phyloP scores from a whole-genome alignment of 2,888 invertebrate species.

The Catocala fraxini region DNA sequence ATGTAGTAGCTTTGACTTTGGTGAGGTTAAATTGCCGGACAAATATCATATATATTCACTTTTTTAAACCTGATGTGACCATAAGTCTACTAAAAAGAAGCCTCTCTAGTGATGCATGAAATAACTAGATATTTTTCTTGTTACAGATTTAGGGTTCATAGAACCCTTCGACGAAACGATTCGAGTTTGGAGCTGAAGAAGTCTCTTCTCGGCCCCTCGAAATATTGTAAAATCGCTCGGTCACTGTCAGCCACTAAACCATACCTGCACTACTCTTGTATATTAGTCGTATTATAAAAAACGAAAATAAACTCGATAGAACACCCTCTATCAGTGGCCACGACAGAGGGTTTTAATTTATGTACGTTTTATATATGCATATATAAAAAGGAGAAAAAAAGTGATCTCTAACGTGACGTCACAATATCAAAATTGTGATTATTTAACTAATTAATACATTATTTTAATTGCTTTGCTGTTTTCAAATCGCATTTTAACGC shows the following conservation, averaged over 20 bases:
- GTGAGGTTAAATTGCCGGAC: no score
- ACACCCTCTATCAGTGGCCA: slow-evolving; percentile 84
- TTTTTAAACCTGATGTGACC: no score
- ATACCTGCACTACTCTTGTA: slow-evolving; percentile 81
- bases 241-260: slow-evolving; percentile 75
- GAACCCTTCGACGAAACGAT: slow-evolving; percentile 82
- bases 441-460: slow-evolving; percentile 56
- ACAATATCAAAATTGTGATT: slow-evolving; percentile 81
- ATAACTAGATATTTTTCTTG: slow-evolving; percentile 50
- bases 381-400: slow-evolving; percentile 76
- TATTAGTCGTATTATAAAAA: slow-evolving; percentile 74
- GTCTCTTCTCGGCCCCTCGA: slow-evolving; percentile 70
- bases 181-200: slow-evolving; percentile 75
- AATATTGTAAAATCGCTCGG: slow-evolving; percentile 80
- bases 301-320: slow-evolving; percentile 69
- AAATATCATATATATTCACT: no score
- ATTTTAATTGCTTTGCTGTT: slow-evolving; percentile 69
- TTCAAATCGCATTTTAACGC: slow-evolving; percentile 74
- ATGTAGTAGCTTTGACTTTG: no score
- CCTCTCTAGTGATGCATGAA: no score
- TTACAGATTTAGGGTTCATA: slow-evolving; percentile 79
- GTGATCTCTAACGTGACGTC: slow-evolving; percentile 87
- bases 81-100: no score
- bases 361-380: slow-evolving; percentile 82
- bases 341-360: slow-evolving; percentile 72